A percentile compares a stretch with the other conserved stretches of the same genome.
These are phyloP conservation scores for Elephantulus edwardii DNA, from an alignment of 2,113 vertebrate genomes.

Conservation along the genomic window DNA sequence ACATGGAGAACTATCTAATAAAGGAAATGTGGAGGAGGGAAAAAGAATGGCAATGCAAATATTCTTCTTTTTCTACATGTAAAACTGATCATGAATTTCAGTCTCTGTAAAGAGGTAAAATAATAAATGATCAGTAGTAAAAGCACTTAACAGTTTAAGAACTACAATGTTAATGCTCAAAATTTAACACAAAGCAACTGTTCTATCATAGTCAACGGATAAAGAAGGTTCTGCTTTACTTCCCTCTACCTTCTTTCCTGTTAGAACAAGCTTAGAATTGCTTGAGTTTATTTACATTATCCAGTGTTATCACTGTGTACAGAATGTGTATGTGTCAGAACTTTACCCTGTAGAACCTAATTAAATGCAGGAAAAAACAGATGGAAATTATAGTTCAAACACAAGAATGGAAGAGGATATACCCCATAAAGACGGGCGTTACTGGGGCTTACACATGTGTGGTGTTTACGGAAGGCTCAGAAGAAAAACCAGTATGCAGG, in stretches of 20 bases:
- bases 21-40: too few species aligned
- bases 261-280: constrained; percentile 35
- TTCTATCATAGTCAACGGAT: constrained; percentile 2
- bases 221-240: neutral
- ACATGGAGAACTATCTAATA: too few species aligned
- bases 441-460: neutral
- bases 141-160: constrained; percentile 10
- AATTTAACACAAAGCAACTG: neutral
- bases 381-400: constrained; percentile 48
- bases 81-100: neutral
- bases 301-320: constrained; percentile 52
- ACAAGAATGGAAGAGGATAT: neutral
- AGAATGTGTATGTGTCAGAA: neutral
- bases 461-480: neutral
- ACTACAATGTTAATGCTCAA: neutral
- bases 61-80: neutral
- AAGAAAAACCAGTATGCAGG: neutral
- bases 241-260: constrained; percentile 20
- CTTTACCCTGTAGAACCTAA: constrained; percentile 34
- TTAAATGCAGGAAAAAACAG: constrained; percentile 16
- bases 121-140: neutral
- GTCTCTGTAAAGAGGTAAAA: neutral
- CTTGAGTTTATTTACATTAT: constrained; percentile 27
- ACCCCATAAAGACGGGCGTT: neutral
- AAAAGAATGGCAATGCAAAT: neutral